phyloP scores from a whole-genome alignment of 2,888 invertebrate species.

The Cybosia mesomella region DNA sequence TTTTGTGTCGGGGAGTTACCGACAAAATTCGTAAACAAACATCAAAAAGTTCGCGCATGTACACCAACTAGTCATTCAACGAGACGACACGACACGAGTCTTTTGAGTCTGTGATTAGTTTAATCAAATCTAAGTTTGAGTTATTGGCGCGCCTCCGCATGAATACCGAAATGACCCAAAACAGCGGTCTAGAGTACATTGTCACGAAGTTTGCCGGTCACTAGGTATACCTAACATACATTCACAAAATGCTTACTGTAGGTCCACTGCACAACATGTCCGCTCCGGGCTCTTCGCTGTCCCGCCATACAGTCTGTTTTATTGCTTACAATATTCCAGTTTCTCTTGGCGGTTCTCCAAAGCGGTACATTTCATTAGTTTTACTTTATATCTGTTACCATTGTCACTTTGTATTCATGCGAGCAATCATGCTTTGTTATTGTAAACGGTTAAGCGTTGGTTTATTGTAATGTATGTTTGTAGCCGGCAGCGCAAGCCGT shows the following conservation, averaged over 20 bases:
- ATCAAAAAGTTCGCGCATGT: too few relatives aligned
- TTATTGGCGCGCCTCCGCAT: too few relatives aligned
- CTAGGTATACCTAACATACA: too few relatives aligned
- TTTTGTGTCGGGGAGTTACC: too few relatives aligned
- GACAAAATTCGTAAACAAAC: too few relatives aligned
- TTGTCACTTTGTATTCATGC: slow-evolving; percentile 7
- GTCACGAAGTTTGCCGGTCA: too few relatives aligned
- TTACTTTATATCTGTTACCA: slow-evolving; percentile 6
- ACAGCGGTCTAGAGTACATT: too few relatives aligned
- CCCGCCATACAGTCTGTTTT: slow-evolving; percentile 10
- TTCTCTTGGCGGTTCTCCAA: slow-evolving; percentile 26
- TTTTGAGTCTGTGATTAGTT: too few relatives aligned
- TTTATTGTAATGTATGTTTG: neutral
- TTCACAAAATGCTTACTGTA: neutral
- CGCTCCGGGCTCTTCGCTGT: neutral
- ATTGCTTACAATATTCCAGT: slow-evolving; percentile 27
- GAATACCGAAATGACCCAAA: too few relatives aligned
- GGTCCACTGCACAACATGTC: neutral
- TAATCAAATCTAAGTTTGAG: too few relatives aligned
- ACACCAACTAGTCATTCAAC: too few relatives aligned
- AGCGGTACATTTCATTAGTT: slow-evolving; percentile 11
- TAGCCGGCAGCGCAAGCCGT: neutral
- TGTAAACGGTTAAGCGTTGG: slow-evolving; percentile 4
- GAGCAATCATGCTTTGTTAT: slow-evolving; percentile 3
- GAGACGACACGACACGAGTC: too few relatives aligned